A percentile compares a stretch with the other conserved stretches of the same genome.
Conservation (phyloP, 1,140 invertebrate species). For the Orchesella cincta region DNA sequence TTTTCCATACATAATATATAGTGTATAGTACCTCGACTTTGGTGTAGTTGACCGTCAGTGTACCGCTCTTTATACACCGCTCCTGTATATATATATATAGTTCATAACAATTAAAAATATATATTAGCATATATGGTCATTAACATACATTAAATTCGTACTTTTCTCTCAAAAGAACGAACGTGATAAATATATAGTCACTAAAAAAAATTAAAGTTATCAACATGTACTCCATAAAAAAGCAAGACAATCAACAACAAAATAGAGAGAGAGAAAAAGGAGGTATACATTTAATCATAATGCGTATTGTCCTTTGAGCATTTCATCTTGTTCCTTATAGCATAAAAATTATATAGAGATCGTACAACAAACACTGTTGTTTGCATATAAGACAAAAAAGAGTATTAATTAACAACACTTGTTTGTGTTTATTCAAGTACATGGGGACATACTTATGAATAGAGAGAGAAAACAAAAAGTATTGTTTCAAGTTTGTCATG, state of each 20-base stretch:
- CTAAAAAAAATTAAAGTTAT: background rate
- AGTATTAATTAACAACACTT: background rate
- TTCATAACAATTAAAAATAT: background rate
- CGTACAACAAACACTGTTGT: no score
- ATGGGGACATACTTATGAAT: no score
- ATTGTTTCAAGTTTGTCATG: background rate
- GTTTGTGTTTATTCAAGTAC: background rate
- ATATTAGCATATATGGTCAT: no score
- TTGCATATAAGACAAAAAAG: no score
- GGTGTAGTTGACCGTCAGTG: slow-evolving; percentile 92
- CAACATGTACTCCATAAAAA: background rate
- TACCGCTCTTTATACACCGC: slow-evolving; percentile 84
- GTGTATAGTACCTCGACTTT: slow-evolving; percentile 80
- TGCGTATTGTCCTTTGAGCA: no score
- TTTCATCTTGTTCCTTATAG: no score
- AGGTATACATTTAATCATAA: background rate
- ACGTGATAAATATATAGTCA: background rate
- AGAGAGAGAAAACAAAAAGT: background rate
- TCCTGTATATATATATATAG: slow-evolving; percentile 61
- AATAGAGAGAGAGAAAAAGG: background rate
- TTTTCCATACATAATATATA: no score
- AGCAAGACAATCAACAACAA: no score
- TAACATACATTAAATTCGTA: background rate
- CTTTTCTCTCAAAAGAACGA: background rate
- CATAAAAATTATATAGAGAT: no score